Base-by-base conservation (phyloP, 1,140 invertebrate genomes). In the Drosophila pseudoobscura region DNA sequence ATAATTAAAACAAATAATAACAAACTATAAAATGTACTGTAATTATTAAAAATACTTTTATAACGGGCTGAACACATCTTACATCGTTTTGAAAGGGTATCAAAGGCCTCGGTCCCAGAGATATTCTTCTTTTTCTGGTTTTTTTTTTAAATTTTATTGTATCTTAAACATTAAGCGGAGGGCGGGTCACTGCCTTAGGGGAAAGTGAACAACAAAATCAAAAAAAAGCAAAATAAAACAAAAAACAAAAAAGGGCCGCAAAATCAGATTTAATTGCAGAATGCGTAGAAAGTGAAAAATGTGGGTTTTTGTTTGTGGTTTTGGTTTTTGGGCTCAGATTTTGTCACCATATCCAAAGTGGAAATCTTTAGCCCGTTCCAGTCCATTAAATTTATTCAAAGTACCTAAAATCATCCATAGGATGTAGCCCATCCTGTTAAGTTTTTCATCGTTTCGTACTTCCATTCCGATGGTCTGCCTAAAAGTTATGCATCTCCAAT, bases 271-370 rank as follows among this genome's bases (percentile, higher is more conserved):
- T 74, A 73, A 73, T 73, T 52, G 69, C 69, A 73, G 69, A 74
- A 74, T 73, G 20, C 26, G 35, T 43, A 74, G 71, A 74, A 74
- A 74, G 71, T 74, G 71, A 74, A 74, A 74, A 53, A 69, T 69
- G 44, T 47, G 31, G n/a, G 31, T 46, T 29, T 50, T 71, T 6
- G 15, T 29, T 20, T 53, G 17, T 13, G 35, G 9, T 53, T 20
- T n/a, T 11, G 35, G 3, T 35, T 11, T 35, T 35, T 31, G 6
- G 29, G 6, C 29, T 7, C 29, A 17, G 59, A 45, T 60, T 62
- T 62, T 62, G 57, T 62, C 46, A n/a, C 35, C 49, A 52, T 64
- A 66, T 39, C 62, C 43, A 17, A 53, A 66, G 47, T 24, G 44
- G 43, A 50, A 64, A 56, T 69, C 50, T 49, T 49, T 55, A 11